Base-by-base conservation (phyloP, 2,113 vertebrate genomes). In the Melanostigma gelatinosum region DNA sequence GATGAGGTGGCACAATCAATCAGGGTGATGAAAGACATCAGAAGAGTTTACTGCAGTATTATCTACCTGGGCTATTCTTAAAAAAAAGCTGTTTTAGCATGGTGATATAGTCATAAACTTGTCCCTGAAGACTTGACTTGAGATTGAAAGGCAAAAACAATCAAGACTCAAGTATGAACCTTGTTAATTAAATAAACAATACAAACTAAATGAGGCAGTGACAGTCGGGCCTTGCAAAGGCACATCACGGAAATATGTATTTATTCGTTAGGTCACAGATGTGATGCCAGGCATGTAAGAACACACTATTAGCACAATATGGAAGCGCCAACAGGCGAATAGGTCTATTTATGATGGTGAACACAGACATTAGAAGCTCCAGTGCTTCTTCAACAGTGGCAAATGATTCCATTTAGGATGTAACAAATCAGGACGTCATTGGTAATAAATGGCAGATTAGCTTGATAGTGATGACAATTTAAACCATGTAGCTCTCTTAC, bases 381-480 rank as follows among this genome's bases (percentile, higher is more conserved):
- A 20, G 24, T 13, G 20, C 32, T 20, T 61, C 22, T 32, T 22
- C 20, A 72, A 46, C 16, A 32, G 42, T 34, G 44, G 42, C 16
- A 75, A 68, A 74, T 38, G 66, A 22, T 63, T 4, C 63, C 3
- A 62, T 52, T 52, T 16, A 61, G 24, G 13, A 75, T 38, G 24
- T 18, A 11, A 79, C 76, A 72, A 40, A 55, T 29, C 46, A 80
- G 10, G 32, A 78, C n/a, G 8, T 64, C 36, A 60, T 70, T 20
- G 2, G 16, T 72, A 77, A 62, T 68, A 61, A 72, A 77, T 74
- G 68, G n/a, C 36, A 64, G 65, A 85, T 78, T 69, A 85, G 61
- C 40, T 52, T 29, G 32, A n/a, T 46, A 36, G 29, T 66, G 80
- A 77, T 81, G 58, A 68, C n/a, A 42, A 34, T 68, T 50, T 8